Evolutionary conservation across 1,140 invertebrate species (phyloP).

Genomic region (Oncopodura yosiiana): DNA sequence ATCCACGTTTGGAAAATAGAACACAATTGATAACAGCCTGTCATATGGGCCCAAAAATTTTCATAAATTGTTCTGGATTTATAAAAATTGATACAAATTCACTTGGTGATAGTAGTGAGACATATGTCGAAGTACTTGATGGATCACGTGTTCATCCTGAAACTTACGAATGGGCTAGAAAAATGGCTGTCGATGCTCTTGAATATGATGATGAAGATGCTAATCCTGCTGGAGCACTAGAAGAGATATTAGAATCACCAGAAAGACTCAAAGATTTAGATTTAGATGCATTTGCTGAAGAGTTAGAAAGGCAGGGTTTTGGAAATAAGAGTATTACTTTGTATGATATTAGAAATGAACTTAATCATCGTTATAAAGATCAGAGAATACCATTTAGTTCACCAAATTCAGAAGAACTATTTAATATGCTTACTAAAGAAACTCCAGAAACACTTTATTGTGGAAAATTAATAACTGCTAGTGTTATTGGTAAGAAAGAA

Average conservation of each 20-base stretch:
- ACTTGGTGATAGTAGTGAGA: slow-evolving; percentile 83
- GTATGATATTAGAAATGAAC: slow-evolving; percentile 92
- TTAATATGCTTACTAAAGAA: slow-evolving; percentile 94
- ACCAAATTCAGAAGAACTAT: slow-evolving; percentile 74
- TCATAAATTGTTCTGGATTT: slow-evolving; percentile 98
- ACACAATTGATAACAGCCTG: slow-evolving; percentile 89
- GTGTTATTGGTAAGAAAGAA: slow-evolving; percentile 49
- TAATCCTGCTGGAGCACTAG: slow-evolving; percentile 92
- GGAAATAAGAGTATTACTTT: slow-evolving; percentile 95
- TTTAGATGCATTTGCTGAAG: slow-evolving; percentile 96
- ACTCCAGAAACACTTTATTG: slow-evolving; percentile 89
- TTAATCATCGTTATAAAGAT: slow-evolving; percentile 93
- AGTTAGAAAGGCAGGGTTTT: slow-evolving; percentile 87
- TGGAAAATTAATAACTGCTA: slow-evolving; percentile 72
- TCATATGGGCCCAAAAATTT: slow-evolving; percentile 96
- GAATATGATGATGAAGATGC: slow-evolving; percentile 63
- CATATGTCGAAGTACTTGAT: slow-evolving; percentile 92
- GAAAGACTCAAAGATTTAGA: slow-evolving; percentile 93
- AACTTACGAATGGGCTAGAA: slow-evolving; percentile 97
- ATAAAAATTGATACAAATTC: slow-evolving; percentile 97
- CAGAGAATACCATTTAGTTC: slow-evolving; percentile 67
- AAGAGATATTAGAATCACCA: slow-evolving; percentile 93
- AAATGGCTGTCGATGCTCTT: slow-evolving; percentile 98
- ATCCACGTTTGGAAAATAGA: slow-evolving; percentile 84
- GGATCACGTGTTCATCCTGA: slow-evolving; percentile 97